Base-by-base conservation (phyloP, 2,113 vertebrate species). In the Bubalus kerabau region DNA sequence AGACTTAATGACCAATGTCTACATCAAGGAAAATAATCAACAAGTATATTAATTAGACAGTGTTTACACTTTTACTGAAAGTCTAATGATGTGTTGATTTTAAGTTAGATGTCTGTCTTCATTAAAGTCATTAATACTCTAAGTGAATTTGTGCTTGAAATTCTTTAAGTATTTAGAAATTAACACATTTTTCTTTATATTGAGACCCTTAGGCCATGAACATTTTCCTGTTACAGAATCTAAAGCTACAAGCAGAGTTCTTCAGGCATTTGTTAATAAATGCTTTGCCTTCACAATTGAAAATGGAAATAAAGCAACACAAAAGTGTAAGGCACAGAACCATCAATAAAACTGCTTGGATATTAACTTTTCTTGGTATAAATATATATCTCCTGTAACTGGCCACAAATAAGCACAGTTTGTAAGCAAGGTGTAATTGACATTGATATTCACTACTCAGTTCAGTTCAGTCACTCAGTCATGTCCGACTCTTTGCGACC, bases 21-120 rank as follows among this genome's bases (percentile, higher is more conserved):
- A 92, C 96, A 97, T 95, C 87, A 96, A 95, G 88, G 78, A 95
- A 98, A 98, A 97, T 93, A 97, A 95, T 96, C 91, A 97, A 82
- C 52, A 93, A 96, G 36, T 93, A 60, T 97, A 98, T 95, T 98
- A 97, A 97, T 97, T 97, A 97, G 88, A 84, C 88, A 87, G 74
- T 97, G 89, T 84, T 98, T 97, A 97, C 71, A 97, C 89, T 98
- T 96, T 91, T 87, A 96, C 83, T 95, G 86, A 92, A 96, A 91
- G 83, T 92, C 86, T 97, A 97, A 94, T 90, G 82, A 97, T 96
- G 95, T 97, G 82, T 94, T 98, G 88, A 93, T 97, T 97, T 94
- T 97, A 97, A 93, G 88, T 94, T 83, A 94, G 86, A 90, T 94
- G 86, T 28, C 78, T 92, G 87, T 91, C 92, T 89, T 97, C 90